phyloP scores from a whole-genome alignment of 2,797 vertebrate genomes.

The Coranthus polyacanthus region DNA sequence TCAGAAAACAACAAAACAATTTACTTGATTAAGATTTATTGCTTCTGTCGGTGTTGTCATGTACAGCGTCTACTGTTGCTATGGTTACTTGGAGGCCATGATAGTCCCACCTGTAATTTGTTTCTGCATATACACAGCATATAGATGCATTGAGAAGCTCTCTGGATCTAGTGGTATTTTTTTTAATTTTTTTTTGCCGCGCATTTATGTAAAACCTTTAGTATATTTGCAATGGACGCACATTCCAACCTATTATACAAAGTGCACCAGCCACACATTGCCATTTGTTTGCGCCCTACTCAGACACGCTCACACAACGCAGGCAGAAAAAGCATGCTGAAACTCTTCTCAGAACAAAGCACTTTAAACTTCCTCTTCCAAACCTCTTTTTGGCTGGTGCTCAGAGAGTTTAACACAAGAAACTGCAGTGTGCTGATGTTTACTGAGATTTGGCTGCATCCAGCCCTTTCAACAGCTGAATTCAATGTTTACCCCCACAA shows the following conservation, averaged over 20 bases:
- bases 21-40: conserved; percentile 36
- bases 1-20: conserved; percentile 42
- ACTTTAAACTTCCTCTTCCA: background rate
- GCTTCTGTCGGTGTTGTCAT: conserved; percentile 27
- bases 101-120: background rate
- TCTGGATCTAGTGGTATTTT: background rate
- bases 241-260: too few relatives aligned
- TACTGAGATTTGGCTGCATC: background rate
- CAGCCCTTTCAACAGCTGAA: background rate
- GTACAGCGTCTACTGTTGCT: background rate
- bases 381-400: background rate
- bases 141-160: background rate
- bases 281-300: background rate
- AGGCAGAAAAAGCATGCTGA: conserved; percentile 1
- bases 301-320: background rate
- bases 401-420: background rate
- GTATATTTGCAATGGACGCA: too few relatives aligned
- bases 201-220: too few relatives aligned
- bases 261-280: background rate
- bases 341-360: conserved; percentile 7
- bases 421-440: background rate
- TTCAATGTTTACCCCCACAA: conserved; percentile 9
- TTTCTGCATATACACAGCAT: background rate
- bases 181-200: too few relatives aligned
- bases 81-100: background rate